These are phyloP conservation scores for Carduelis carduelis DNA, from an alignment of 2,797 vertebrate species.

Conservation along the genomic window DNA sequence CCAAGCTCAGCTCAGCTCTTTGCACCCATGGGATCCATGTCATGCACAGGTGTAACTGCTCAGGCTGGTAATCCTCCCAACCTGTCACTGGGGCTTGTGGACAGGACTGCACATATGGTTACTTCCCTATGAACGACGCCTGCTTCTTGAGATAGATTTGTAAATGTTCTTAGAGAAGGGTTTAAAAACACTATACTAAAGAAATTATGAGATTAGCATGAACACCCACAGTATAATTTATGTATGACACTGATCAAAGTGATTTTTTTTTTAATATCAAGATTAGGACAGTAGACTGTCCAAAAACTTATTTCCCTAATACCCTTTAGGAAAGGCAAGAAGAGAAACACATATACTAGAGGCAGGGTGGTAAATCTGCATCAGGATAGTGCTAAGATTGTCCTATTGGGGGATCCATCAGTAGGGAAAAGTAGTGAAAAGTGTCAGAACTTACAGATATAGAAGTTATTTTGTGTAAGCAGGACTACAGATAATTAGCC, in stretches of 20 bases:
- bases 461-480: neutral
- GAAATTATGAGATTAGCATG: neutral
- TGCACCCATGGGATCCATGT: neutral
- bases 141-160: neutral
- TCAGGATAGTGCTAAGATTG: neutral
- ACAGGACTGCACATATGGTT: neutral
- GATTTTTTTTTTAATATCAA: neutral
- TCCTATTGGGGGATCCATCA: neutral
- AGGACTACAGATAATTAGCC: neutral
- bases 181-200: neutral
- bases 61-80: neutral
- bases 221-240: neutral
- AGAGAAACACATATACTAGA: neutral
- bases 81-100: neutral
- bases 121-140: neutral
- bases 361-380: neutral
- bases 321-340: neutral
- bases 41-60: accelerated
- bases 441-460: neutral
- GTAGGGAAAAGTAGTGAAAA: neutral
- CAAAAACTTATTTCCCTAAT: neutral
- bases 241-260: neutral
- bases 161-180: neutral
- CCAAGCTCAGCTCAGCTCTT: neutral
- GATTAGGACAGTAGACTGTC: neutral